Base-by-base conservation (phyloP, 1,140 invertebrate genomes). In the Lepidurus apus region DNA sequence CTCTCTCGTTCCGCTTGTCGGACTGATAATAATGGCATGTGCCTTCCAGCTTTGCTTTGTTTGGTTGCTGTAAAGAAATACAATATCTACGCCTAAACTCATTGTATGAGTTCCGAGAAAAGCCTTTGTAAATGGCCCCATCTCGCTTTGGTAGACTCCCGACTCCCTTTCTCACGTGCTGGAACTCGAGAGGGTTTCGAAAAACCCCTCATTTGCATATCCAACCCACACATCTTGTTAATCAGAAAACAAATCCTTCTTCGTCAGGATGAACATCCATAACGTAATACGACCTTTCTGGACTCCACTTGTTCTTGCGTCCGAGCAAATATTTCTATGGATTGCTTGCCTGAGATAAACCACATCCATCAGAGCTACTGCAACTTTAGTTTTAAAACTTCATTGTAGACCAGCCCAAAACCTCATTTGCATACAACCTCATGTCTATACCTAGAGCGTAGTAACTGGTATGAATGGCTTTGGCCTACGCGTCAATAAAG, bases 221-320 rank as follows among this genome's bases (percentile, higher is more conserved):
- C 53, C 53, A 65, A 65, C 53, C 53, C 53, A 65, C 53, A 65
- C 53, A 65, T 65, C 53, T 65, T 65, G 53, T 65, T 65, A 21
- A 65, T 21, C 53, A 65, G 53, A 65, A 65, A 65, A 65, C 53
- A 65, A 65, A 65, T 65, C 21, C 53, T 65, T 65, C 53, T 65
- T 65, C 53, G 53, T 65, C 53, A 65, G 13, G 21, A 34, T 34
- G 53, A 65, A 65, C 6, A 65, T 65, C 53, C 21, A 65, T 65
- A 65, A 65, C 53, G 53, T 65, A 65, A 65, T 21, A 13, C 13
- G 53, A 65, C 53, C 53, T 65, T 65, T 65, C 53, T 21, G 17
- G 53, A 65, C 53, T 65, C 53, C 17, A 7, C 53, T 65, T 65
- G 53, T 21, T 65, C 53, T 65, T 7, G 53, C 17, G 53, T 65